These are phyloP conservation scores for Corythoichthys intestinalis DNA, from an alignment of 2,113 vertebrate genomes.

Conservation along the genomic window DNA sequence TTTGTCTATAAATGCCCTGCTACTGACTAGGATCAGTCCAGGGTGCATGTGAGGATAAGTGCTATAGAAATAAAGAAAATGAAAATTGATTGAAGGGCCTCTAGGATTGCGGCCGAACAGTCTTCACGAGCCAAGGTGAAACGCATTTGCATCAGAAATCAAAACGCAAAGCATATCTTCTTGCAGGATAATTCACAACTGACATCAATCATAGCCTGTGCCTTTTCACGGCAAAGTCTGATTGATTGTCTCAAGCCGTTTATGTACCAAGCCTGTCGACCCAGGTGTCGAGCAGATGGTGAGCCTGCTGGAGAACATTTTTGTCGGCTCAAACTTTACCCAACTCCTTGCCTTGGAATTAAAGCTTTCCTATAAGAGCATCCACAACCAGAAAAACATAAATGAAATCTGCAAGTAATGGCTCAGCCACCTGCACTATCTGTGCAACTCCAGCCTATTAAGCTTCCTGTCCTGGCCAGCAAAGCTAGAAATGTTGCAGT, in stretches of 20 bases:
- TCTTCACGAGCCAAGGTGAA: background rate
- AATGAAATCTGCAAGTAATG: conserved; percentile 47
- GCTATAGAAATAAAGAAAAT: background rate
- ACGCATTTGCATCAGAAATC: conserved; percentile 9
- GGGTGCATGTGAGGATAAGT: background rate
- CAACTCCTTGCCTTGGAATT: background rate
- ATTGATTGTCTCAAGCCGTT: conserved; percentile 49
- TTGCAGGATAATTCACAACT: conserved; percentile 30
- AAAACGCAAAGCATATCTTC: conserved; percentile 33
- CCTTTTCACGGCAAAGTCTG: conserved; percentile 48
- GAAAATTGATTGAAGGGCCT: background rate
- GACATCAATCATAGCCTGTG: conserved; percentile 38
- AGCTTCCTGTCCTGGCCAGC: conserved; percentile 22
- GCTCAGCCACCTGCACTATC: conserved; percentile 42
- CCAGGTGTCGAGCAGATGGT: conserved; percentile 66
- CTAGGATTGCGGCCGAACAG: background rate
- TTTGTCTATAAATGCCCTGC: background rate
- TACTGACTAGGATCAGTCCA: background rate
- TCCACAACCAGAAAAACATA: conserved; percentile 33
- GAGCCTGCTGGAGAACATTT: conserved; percentile 19
- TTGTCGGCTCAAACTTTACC: conserved; percentile 22
- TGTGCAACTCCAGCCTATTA: conserved; percentile 53
- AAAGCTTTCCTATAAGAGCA: conserved; percentile 19
- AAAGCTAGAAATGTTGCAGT: conserved; percentile 21
- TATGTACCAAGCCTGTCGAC: conserved; percentile 4